These are phyloP conservation scores for Argentina silus DNA, from an alignment of 2,797 vertebrate species.

Conservation along the genomic window DNA sequence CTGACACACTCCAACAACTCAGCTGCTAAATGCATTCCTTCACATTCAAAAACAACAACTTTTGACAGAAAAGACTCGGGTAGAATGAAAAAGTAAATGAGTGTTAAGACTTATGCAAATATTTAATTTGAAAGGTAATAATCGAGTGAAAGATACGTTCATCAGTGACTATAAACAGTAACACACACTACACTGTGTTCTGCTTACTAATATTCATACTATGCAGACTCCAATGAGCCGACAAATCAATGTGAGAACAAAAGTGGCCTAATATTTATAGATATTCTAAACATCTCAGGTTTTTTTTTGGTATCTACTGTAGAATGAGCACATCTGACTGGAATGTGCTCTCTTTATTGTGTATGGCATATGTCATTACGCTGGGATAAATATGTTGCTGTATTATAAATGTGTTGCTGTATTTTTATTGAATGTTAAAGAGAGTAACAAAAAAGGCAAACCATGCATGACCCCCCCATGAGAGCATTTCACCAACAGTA, in stretches of 20 bases:
- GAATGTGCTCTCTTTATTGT: too few species aligned
- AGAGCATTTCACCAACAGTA: too few species aligned
- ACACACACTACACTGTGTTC: neutral
- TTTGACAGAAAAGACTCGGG: constrained; percentile 5
- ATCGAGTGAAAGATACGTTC: neutral
- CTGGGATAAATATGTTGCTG: too few species aligned
- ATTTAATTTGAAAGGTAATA: neutral
- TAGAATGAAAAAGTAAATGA: neutral
- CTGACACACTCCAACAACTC: constrained; percentile 51
- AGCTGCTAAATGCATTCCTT: constrained; percentile 50
- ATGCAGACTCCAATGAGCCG: neutral
- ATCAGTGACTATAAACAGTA: neutral
- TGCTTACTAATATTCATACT: neutral
- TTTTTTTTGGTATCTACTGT: neutral
- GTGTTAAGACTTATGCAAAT: neutral
- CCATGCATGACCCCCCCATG: too few species aligned
- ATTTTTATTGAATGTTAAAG: too few species aligned
- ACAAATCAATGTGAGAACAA: neutral
- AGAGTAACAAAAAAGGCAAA: too few species aligned
- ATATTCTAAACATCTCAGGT: neutral
- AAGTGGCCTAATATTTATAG: neutral
- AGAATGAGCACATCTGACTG: too few species aligned
- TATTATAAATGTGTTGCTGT: too few species aligned
- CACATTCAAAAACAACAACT: constrained; percentile 38
- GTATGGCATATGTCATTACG: too few species aligned